A percentile compares a stretch with the other conserved stretches of the same genome.
Conservation (phyloP, 1,140 invertebrate species). For the Eupristina koningsbergeri region DNA sequence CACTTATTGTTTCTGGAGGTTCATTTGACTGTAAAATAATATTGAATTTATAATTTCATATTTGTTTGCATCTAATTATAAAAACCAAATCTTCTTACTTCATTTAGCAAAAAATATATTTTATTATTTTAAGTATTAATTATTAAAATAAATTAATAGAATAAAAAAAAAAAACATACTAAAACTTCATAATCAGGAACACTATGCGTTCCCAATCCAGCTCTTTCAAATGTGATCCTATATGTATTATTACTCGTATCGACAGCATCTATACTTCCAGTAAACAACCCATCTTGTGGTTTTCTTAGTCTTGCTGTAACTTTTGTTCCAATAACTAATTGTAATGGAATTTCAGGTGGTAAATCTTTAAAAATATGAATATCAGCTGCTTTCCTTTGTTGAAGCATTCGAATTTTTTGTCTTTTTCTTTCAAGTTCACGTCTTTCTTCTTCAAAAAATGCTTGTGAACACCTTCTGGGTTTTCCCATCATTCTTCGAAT, state of each 20-base stretch:
- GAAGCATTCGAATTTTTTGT: constrained; percentile 92
- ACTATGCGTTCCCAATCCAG: constrained; percentile 94
- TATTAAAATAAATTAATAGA: background rate
- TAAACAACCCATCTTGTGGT: constrained; percentile 97
- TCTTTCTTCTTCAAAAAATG: constrained; percentile 97
- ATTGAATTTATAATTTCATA: constrained; percentile 38
- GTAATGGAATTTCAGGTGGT: constrained; percentile 95
- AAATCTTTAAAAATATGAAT: constrained; percentile 88
- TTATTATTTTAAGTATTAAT: background rate
- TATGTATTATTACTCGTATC: constrained; percentile 98
- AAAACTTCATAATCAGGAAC: constrained; percentile 97
- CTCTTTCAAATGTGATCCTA: constrained; percentile 95
- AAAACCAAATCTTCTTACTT: too few species aligned
- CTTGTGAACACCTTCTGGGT: constrained; percentile 91
- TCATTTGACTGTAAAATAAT: constrained; percentile 82
- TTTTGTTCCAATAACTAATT: constrained; percentile 96
- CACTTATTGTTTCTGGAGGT: constrained; percentile 89
- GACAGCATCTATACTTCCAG: constrained; percentile 96
- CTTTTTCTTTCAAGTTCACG: constrained; percentile 91
- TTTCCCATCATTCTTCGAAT: constrained; percentile 97
- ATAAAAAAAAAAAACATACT: constrained; percentile 66
- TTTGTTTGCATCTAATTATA: too few species aligned
- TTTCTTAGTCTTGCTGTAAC: constrained; percentile 91
- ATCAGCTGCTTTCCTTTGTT: constrained; percentile 93
- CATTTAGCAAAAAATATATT: too few species aligned